Percentiles rank a stretch among this genome's conserved stretches.
Evolutionary conservation across 2,888 invertebrate genomes (phyloP).

Genomic region (Aporophyla lueneburgensis): DNA sequence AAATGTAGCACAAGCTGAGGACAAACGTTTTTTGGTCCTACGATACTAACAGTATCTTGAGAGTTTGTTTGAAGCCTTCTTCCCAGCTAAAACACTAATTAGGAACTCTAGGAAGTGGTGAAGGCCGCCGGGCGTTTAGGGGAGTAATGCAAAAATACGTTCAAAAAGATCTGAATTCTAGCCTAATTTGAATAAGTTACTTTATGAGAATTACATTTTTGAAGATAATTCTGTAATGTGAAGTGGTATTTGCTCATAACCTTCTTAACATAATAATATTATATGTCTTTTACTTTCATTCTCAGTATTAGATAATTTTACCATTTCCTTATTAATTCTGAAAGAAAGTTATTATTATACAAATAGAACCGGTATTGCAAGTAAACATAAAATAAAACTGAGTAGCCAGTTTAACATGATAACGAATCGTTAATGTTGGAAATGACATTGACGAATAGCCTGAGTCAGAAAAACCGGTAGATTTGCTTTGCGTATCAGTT

Average conservation of each 20-base stretch:
- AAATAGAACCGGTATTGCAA: slow-evolving; percentile 31
- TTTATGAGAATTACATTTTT: too few relatives aligned
- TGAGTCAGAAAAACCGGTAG: slow-evolving; percentile 30
- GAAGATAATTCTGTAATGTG: background rate
- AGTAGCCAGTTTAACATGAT: slow-evolving; percentile 25
- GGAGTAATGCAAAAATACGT: background rate
- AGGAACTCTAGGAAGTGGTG: background rate
- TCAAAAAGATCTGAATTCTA: background rate
- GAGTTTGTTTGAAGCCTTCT: background rate
- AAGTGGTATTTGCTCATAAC: background rate
- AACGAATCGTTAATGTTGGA: slow-evolving; percentile 42
- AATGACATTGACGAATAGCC: slow-evolving; percentile 54
- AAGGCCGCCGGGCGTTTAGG: background rate
- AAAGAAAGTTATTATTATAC: slow-evolving; percentile 45
- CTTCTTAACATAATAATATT: background rate
- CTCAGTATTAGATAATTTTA: slow-evolving; percentile 13
- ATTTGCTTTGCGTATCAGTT: slow-evolving; percentile 25
- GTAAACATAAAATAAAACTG: slow-evolving; percentile 45
- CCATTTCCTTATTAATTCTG: slow-evolving; percentile 9
- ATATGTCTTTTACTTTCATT: background rate
- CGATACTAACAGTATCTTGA: too few relatives aligned
- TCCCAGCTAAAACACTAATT: background rate
- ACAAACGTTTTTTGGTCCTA: background rate
- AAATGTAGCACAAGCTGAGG: slow-evolving; percentile 24
- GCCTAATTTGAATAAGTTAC: background rate